Base-by-base conservation (phyloP, 92 coral and sea anemone species). In the Scolanthus callimorphus region DNA sequence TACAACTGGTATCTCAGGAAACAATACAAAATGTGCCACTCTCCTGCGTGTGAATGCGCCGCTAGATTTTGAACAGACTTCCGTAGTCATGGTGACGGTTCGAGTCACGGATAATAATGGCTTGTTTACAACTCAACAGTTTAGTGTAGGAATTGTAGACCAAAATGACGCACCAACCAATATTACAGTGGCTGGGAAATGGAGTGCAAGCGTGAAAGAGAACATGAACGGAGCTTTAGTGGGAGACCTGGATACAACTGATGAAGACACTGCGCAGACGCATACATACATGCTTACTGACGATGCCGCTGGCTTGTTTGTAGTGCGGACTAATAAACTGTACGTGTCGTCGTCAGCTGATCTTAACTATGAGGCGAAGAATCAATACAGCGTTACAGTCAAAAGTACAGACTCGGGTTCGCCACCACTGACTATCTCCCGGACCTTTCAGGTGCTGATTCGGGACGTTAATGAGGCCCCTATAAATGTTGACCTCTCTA, bases 401-500 rank as follows among this genome's bases (percentile, higher is more conserved):
- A 62, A 65, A 22, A 37, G 65, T 6, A 59, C 39, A 2, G 95
- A 87, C 67, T 70, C 78, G 28, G 95, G 95, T 9, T 15, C 65
- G 0, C 95, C 95, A 10, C 59, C 73, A 10, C 79, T 68, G 8
- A 49, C 60, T 12, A 0, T 73, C 17, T 52, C 63, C 23, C 71
- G 69, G 34, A 30, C 28, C 55, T 87, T 87, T 49, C 49, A 51
- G 24, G 69, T 90, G 24, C 47, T 20, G 12, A 72, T 91, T 24
- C 65, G 63, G 11, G 96, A 91, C 62, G 73, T 83, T 4, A 92
- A 92, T 59, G 98, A 92, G 68, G 78, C 84, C 12, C 98, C 98
- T 17, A 73, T 66, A 9, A 65, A 74, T 21, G 72, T 92, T 15
- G 67, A 67, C 8, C 67, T 92, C 24, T 57, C 84, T 13, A 76